Conservation (phyloP, 2,113 vertebrate species). For the Nansenia antarctica region DNA sequence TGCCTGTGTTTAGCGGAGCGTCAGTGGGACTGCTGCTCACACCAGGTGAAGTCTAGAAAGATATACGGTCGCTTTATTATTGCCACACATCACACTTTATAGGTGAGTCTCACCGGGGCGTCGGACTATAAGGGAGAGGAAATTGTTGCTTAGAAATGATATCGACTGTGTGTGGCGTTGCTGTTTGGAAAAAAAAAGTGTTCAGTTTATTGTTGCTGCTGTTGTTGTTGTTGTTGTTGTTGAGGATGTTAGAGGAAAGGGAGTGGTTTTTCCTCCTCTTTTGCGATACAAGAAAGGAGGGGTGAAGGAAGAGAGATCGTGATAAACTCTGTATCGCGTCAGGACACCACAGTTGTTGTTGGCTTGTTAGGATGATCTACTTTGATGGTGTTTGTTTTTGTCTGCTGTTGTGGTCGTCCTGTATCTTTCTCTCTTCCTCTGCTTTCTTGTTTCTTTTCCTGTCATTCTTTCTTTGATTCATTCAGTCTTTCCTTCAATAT, state of each 20-base stretch:
- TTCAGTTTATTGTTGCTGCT: constrained; percentile 21
- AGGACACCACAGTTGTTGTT: constrained; percentile 20
- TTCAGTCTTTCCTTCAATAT: no score
- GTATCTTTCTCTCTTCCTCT: constrained; percentile 1
- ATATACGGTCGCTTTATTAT: constrained; percentile 5
- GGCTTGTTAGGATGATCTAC: constrained; percentile 7
- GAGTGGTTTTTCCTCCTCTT: constrained; percentile 34
- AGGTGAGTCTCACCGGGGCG: constrained; percentile 18
- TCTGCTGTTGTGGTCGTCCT: no score
- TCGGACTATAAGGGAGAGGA: neutral
- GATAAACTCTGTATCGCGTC: constrained; percentile 50
- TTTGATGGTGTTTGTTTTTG: neutral
- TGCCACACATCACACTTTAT: neutral
- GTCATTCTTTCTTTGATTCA: constrained; percentile 8
- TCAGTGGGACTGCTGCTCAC: constrained; percentile 60
- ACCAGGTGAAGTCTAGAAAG: constrained; percentile 55
- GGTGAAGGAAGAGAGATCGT: constrained; percentile 49
- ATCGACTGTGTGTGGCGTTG: no score
- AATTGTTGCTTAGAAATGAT: neutral
- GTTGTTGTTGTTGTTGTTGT: constrained; percentile 31
- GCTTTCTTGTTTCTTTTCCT: constrained; percentile 1
- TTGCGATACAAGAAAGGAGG: constrained; percentile 34
- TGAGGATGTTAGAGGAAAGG: constrained; percentile 23
- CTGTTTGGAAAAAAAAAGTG: no score
- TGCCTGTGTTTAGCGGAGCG: constrained; percentile 58